Evolutionary conservation across 1,140 invertebrate genomes (phyloP), one percentile per base, ranked within the genome.

Genomic region (Lucilia cuprina): DNA sequence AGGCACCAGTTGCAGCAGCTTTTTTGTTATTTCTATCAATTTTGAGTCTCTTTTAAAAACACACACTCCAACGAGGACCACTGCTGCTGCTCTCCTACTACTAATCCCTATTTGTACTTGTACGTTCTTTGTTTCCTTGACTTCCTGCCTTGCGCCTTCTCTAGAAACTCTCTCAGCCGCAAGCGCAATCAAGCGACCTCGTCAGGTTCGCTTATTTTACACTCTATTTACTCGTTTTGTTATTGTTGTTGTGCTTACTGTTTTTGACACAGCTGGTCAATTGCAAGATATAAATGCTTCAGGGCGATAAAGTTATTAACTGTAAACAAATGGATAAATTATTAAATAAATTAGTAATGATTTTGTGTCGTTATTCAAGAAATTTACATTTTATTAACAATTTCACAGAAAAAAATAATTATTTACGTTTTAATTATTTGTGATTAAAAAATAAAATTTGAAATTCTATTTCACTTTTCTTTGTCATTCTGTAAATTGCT

Each of bases 11-110:
- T 87, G 90, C 90, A 90, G 90, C 90, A 88, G 88, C 87, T 86
- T 90, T 90, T 85, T 88, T 91, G 90, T 91, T 91, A 86, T 90
- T 90, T 89, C 88, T 91, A 91, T 91, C 90, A 91, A 91, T 91
- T 91, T 91, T 91, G 90, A 91, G 90, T 90, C 88, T 86, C 88
- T 88, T 87, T 89, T 86, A 60, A 83, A 84, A 88, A 90, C 89
- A 85, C 88, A 75, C 88, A 87, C 75, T 74, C 74, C 84, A 84
- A 84, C 84, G 82, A 84, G 49, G 82, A 80, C 77, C 41, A 41
- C 41, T 17, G 55, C 30, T 65, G 12, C 50, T 65, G 19, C 30
- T 30, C 84, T 75, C 80, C 84, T 82, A 60, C 25, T 30, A 30
- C 25, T 30, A 30, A 1, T 41, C 65, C 47, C 80, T 30, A 50